A percentile compares a stretch with the other conserved stretches of the same genome.
Conservation (phyloP, 1,140 invertebrate genomes). For the Philotrypesis tridentata region DNA sequence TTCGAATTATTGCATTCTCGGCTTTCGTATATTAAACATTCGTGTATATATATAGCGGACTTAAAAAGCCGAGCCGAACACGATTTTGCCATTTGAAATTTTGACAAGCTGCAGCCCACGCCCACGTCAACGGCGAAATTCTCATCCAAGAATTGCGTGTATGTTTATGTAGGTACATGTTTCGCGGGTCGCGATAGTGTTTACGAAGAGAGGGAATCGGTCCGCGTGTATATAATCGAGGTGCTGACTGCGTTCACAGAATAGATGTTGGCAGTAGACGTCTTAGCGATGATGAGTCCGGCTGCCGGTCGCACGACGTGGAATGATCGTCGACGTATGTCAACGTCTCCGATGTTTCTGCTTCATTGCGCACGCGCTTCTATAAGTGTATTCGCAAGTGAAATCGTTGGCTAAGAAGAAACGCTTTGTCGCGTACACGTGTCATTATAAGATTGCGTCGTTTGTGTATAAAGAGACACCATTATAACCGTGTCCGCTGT, state of each 20-base stretch:
- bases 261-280: conserved; percentile 55
- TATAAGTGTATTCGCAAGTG: not conserved
- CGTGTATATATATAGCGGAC: too few species aligned
- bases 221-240: not conserved
- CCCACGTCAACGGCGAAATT: not conserved
- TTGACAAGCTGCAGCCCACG: not conserved
- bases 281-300: conserved; percentile 55
- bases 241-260: not conserved
- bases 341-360: conserved; percentile 55
- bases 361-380: conserved; percentile 44
- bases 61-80: too few species aligned
- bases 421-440: too few species aligned
- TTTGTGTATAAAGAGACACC: too few species aligned
- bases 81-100: not conserved
- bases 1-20: too few species aligned
- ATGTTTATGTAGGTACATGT: too few species aligned
- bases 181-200: too few species aligned
- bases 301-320: conserved; percentile 54
- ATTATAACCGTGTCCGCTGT: too few species aligned
- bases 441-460: too few species aligned
- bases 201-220: not conserved
- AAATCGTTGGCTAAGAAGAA: not conserved
- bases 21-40: too few species aligned
- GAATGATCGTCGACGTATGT: conserved; percentile 59
- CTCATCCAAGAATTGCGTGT: not conserved